These are phyloP conservation scores for Haplotaxodon microlepis DNA, from an alignment of 2,113 vertebrate species.

Conservation along the genomic window DNA sequence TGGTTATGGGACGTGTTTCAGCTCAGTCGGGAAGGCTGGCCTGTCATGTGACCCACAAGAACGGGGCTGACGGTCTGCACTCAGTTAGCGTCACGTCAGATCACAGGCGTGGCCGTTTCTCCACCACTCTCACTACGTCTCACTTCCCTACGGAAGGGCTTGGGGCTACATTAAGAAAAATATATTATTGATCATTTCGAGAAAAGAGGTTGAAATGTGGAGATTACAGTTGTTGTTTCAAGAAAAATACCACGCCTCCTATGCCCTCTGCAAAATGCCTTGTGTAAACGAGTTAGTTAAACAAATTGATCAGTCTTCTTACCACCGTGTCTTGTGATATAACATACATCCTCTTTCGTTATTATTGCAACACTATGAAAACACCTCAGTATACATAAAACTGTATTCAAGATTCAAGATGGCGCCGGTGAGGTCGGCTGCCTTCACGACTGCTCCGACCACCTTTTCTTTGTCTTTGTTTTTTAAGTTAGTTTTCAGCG, in stretches of 20 bases:
- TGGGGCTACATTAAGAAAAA: not conserved
- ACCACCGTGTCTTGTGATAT: not conserved
- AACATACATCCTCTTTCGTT: not conserved
- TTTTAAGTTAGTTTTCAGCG: too few species aligned
- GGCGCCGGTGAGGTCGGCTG: too few species aligned
- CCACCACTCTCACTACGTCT: not conserved
- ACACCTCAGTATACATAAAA: not conserved
- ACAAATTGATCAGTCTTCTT: not conserved
- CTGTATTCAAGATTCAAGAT: too few species aligned
- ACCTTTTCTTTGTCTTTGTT: too few species aligned
- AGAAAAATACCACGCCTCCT: not conserved
- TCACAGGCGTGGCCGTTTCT: not conserved
- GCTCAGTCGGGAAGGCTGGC: slow-evolving; percentile 17
- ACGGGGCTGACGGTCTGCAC: slow-evolving; percentile 2
- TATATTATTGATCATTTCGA: not conserved
- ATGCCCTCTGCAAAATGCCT: not conserved
- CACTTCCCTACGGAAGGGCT: not conserved
- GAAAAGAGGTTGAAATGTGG: not conserved
- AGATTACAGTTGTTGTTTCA: not conserved
- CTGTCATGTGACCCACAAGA: slow-evolving; percentile 67
- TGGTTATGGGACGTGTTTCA: slow-evolving; percentile 42
- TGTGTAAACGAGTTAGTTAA: not conserved
- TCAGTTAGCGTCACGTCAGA: not conserved
- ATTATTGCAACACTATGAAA: not conserved
- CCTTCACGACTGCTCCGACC: too few species aligned